These are phyloP conservation scores for Heliconius hortense DNA, from an alignment of 2,888 invertebrate genomes.

Conservation along the genomic window DNA sequence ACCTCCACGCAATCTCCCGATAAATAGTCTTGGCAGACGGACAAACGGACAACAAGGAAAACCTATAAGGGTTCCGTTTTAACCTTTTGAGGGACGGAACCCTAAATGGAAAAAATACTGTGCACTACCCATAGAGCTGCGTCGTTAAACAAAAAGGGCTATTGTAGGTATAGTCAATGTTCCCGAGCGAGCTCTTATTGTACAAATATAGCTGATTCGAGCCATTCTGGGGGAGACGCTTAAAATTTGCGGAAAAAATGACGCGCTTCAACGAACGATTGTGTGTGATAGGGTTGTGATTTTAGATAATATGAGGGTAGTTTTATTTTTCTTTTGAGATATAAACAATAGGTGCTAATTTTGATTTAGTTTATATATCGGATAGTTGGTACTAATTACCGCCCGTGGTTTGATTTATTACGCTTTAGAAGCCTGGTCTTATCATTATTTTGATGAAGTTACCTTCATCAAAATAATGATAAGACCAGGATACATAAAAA, in stretches of 20 bases:
- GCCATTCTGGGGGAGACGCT: conserved; percentile 67
- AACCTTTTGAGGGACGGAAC: too few relatives aligned
- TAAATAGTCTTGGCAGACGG: too few relatives aligned
- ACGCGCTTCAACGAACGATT: conserved; percentile 54
- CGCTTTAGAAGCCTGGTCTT: not conserved
- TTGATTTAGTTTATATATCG: not conserved
- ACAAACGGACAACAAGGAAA: too few relatives aligned
- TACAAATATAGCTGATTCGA: conserved; percentile 73
- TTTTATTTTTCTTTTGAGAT: conserved; percentile 16
- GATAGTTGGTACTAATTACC: not conserved
- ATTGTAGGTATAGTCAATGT: conserved; percentile 56
- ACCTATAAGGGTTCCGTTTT: too few relatives aligned
- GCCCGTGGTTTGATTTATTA: not conserved
- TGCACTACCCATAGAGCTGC: conserved; percentile 72
- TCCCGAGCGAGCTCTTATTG: conserved; percentile 71
- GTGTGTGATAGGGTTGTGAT: conserved; percentile 62
- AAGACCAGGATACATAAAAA: too few relatives aligned
- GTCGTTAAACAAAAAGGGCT: conserved; percentile 76
- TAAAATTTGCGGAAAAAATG: conserved; percentile 77
- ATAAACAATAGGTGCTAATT: conserved; percentile 35
- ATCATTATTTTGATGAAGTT: not conserved
- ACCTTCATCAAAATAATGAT: too few relatives aligned
- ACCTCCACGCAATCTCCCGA: too few relatives aligned
- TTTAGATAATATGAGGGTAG: conserved; percentile 24
- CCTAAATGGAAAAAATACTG: conserved; percentile 56